phyloP scores from a whole-genome alignment of 2,113 vertebrate genomes.

The Phrynosoma platyrhinos region DNA sequence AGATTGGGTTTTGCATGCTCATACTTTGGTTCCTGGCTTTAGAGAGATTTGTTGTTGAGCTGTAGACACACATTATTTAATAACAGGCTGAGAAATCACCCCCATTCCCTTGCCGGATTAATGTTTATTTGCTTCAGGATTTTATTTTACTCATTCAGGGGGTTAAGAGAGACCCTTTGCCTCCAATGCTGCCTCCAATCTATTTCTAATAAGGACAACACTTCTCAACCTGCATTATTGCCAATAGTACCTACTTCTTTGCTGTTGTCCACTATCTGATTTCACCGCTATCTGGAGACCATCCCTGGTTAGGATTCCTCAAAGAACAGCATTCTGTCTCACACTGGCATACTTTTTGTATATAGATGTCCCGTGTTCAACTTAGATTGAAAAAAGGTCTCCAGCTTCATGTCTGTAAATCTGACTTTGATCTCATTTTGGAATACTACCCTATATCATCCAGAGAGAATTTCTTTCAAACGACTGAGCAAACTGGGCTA shows the following conservation, averaged over 20 bases:
- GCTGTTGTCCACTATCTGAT: not conserved
- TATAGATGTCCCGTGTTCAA: not conserved
- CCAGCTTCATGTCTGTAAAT: not conserved
- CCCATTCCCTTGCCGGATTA: not conserved
- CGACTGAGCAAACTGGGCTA: not conserved
- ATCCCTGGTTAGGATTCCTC: not conserved
- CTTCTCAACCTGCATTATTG: not conserved
- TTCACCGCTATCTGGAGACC: not conserved
- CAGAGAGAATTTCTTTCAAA: not conserved
- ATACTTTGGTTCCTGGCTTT: not conserved
- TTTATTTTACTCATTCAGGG: too few species aligned
- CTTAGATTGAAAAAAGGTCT: not conserved
- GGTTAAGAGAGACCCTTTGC: too few species aligned
- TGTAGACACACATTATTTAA: not conserved
- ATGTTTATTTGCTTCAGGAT: too few species aligned
- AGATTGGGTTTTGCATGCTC: not conserved
- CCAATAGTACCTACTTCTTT: too few species aligned
- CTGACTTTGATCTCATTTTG: not conserved
- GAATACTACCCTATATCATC: not conserved
- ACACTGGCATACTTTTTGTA: not conserved
- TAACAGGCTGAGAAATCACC: not conserved
- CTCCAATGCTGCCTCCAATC: not conserved
- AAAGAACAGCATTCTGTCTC: not conserved
- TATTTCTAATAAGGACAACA: not conserved
- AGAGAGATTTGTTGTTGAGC: not conserved